Evolutionary conservation across 2,888 invertebrate genomes (phyloP), one percentile per base, ranked within the genome.

Genomic region (Zaprionus bogoriensis): DNA sequence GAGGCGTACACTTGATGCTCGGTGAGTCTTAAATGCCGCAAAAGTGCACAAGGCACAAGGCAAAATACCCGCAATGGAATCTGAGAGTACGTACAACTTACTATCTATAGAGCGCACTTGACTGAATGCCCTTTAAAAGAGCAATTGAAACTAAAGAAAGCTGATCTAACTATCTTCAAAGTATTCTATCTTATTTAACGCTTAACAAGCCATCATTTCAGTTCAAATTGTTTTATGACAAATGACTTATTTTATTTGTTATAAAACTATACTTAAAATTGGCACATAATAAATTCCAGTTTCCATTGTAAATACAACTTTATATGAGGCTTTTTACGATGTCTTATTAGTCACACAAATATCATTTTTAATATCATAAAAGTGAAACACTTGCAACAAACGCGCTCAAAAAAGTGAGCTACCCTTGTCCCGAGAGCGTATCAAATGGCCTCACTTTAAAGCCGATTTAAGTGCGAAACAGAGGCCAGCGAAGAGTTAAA

Each of bases 401-500:
- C n/a, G 2, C 12, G 3, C n/a, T 30, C 28, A 4, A 7, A 3
- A 7, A 32, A 3, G 7, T 14, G 32, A 32, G 12, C 14, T 6
- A 32, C 32, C 19, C 5, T 10, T 39, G 1, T 3, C 20, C 19
- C 2, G 10, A 14, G 3, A 44, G 9, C 7, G 3, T 30, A 1
- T 19, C 6, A 46, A 32, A 46, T 19, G 71, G 77, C 53, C 74
- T 63, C 54, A 52, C 55, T 57, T 71, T 62, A 77, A 83, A 80
- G 65, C 81, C 72, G 84, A 72, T 79, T 79, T 60, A 59, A 50
- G 10, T 12, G 30, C 39, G n/a, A 12, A 36, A 17, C 23, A 14
- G 36, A 9, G 14, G 28, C 1, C 32, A 19, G 14, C 14, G 20
- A 32, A 25, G 38, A 51, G 57, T 62, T 62, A 53, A 27, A 12